Conservation (phyloP, 2,113 vertebrate species). For the Ovibos moschatus region DNA sequence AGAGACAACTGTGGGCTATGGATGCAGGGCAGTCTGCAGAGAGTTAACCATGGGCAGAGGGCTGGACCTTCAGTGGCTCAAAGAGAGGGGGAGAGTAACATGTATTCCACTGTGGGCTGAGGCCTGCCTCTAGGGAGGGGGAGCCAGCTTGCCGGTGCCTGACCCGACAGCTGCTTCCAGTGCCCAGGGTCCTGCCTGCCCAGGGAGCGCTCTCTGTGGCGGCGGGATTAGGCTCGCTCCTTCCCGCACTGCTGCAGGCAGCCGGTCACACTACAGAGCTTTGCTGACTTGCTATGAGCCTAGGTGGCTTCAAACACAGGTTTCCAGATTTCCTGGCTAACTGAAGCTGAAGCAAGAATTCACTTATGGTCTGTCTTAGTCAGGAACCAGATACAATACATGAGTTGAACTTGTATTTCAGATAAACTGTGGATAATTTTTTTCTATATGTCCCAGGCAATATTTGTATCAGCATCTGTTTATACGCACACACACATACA, state of each 20-base stretch:
- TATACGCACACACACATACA: accelerated
- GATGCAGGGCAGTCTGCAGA: background rate
- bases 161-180: background rate
- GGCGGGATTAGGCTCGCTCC: background rate
- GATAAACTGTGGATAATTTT: background rate
- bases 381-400: background rate
- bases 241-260: background rate
- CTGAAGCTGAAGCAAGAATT: background rate
- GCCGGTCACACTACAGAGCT: background rate
- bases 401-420: background rate
- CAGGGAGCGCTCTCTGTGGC: too few relatives aligned
- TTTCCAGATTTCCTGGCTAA: background rate
- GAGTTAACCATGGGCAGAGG: background rate
- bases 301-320: background rate
- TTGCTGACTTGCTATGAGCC: background rate
- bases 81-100: background rate
- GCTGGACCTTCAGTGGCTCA: background rate
- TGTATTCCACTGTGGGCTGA: background rate
- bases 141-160: background rate
- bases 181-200: background rate
- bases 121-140: background rate
- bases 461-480: background rate
- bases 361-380: background rate
- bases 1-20: background rate
- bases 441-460: background rate